Percentiles rank a stretch among this genome's conserved stretches.
These are phyloP conservation scores for Montipora cactus DNA, from an alignment of 64 coral and sea anemone genomes.

Conservation along the genomic window DNA sequence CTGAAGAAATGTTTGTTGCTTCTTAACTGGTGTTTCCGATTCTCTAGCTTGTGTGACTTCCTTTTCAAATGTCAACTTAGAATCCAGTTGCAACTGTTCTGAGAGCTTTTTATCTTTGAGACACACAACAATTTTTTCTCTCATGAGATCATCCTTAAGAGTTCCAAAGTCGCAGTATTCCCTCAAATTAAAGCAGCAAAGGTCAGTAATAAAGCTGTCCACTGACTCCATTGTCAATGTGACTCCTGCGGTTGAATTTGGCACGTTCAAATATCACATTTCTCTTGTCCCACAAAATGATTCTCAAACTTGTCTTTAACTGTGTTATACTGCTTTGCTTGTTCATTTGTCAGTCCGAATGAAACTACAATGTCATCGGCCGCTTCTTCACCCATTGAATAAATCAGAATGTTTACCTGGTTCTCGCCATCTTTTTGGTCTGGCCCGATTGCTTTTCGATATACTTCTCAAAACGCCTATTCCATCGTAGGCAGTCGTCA, in stretches of 20 bases:
- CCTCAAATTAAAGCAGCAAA: no score
- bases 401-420: constrained; percentile 43
- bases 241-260: background rate
- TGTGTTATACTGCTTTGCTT: background rate
- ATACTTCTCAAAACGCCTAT: no score
- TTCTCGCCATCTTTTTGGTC: background rate
- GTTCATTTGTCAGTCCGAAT: background rate
- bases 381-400: constrained; percentile 23
- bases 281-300: constrained; percentile 9
- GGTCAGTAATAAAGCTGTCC: no score
- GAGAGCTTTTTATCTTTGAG: no score
- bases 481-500: no score
- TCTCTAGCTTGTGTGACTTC: background rate
- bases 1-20: background rate
- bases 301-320: constrained; percentile 48
- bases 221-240: background rate
- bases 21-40: no score
- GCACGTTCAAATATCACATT: constrained; percentile 34
- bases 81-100: no score
- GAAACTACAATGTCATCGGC: constrained; percentile 37
- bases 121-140: no score
- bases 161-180: no score
- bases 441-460: no score
- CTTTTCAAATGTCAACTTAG: no score
- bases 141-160: no score